phyloP scores from a whole-genome alignment of 2,888 invertebrate species.

The Eurytoma adleriae region DNA sequence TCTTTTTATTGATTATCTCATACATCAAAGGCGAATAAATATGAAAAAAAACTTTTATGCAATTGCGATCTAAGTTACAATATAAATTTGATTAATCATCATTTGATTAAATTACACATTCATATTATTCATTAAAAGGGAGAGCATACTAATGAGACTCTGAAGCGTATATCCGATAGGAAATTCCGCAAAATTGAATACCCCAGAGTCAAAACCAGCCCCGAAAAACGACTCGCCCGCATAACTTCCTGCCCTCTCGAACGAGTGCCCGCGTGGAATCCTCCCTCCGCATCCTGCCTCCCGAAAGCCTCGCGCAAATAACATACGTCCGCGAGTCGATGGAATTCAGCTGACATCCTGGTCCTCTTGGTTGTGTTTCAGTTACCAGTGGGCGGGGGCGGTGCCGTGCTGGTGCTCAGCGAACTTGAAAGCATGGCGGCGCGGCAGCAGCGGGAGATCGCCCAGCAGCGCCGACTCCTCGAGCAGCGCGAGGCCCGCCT shows the following conservation, averaged over 20 bases:
- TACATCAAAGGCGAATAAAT: no score
- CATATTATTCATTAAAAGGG: no score
- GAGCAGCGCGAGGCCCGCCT: constrained; percentile 90
- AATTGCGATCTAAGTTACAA: no score
- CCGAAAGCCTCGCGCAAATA: neutral
- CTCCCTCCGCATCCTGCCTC: neutral
- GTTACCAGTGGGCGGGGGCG: constrained; percentile 87
- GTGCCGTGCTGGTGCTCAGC: constrained; percentile 93
- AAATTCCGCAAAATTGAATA: neutral
- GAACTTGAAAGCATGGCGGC: constrained; percentile 99
- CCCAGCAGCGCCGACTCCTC: constrained; percentile 93
- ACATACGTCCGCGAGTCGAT: neutral
- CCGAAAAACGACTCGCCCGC: neutral
- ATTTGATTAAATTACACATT: no score
- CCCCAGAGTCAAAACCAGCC: neutral
- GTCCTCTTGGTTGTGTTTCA: constrained; percentile 76
- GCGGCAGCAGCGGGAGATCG: constrained; percentile 98
- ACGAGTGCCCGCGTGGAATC: neutral
- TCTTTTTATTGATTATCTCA: no score
- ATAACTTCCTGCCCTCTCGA: neutral
- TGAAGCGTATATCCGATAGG: neutral
- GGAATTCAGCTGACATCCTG: constrained; percentile 21
- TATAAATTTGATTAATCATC: no score
- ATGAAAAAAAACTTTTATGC: no score
- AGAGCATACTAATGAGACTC: no score